Conservation (phyloP, 2,113 vertebrate genomes). For the Lates calcarifer region DNA sequence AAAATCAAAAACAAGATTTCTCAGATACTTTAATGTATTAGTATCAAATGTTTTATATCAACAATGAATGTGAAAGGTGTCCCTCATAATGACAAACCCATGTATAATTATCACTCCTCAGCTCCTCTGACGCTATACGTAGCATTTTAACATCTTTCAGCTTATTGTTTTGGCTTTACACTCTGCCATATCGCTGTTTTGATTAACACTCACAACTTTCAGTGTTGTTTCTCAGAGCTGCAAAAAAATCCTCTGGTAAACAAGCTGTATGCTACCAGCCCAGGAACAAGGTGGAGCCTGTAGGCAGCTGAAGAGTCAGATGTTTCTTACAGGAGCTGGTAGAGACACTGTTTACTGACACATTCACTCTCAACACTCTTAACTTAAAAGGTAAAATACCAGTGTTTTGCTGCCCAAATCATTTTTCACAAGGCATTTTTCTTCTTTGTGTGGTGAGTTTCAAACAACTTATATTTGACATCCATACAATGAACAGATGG, state of each 20-base stretch:
- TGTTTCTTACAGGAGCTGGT: neutral
- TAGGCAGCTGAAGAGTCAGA: neutral
- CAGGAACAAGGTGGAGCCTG: neutral
- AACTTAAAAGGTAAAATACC: neutral
- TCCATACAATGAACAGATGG: neutral
- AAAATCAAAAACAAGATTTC: neutral
- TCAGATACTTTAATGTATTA: neutral
- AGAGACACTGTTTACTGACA: neutral
- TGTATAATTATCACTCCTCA: neutral
- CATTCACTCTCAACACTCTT: too few relatives aligned
- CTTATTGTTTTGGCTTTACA: conserved; percentile 1
- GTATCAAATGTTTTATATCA: neutral
- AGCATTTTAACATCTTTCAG: neutral
- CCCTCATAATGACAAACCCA: neutral
- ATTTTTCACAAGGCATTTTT: too few relatives aligned
- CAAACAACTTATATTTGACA: neutral
- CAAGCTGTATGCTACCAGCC: neutral
- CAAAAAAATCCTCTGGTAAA: neutral
- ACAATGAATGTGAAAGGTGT: neutral
- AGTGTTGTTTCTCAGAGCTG: neutral
- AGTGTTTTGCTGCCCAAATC: neutral
- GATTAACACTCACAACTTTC: neutral
- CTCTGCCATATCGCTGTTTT: neutral
- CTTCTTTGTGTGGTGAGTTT: neutral
- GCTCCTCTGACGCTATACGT: neutral